Conservation (phyloP, 2,888 invertebrate species). For the Meganola albula region DNA sequence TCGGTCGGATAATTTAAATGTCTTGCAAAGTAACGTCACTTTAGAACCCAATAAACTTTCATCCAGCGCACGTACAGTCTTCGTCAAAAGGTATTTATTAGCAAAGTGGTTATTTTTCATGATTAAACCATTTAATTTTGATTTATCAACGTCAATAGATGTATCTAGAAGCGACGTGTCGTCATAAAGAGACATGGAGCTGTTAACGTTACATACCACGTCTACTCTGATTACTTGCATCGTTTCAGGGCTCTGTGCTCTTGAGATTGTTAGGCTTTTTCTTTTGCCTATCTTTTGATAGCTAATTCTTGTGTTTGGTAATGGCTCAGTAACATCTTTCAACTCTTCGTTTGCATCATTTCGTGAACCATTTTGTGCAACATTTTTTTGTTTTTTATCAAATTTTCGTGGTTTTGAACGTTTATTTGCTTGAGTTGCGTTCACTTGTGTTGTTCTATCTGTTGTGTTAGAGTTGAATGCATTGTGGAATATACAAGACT, state of each 20-base stretch:
- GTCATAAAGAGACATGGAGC: conserved; percentile 40
- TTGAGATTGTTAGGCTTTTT: conserved; percentile 66
- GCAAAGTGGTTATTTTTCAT: conserved; percentile 43
- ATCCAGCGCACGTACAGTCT: conserved; percentile 58
- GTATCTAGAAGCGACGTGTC: too few species aligned
- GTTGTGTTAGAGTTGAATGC: conserved; percentile 34
- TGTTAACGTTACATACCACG: conserved; percentile 59
- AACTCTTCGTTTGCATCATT: conserved; percentile 25
- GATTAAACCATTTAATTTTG: conserved; percentile 30
- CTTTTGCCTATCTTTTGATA: conserved; percentile 54
- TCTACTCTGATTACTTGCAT: conserved; percentile 72
- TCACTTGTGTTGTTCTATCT: conserved; percentile 47
- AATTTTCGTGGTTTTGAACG: conserved; percentile 31
- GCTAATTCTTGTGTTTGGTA: conserved; percentile 47
- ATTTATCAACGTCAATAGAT: conserved; percentile 19
- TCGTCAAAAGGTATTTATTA: conserved; percentile 60
- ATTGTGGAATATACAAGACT: conserved; percentile 47
- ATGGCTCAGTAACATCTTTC: conserved; percentile 24
- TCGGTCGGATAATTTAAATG: conserved; percentile 57
- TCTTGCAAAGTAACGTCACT: conserved; percentile 67
- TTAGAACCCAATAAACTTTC: conserved; percentile 59
- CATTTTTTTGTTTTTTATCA: conserved; percentile 29
- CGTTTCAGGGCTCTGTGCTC: conserved; percentile 65
- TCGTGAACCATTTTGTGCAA: conserved; percentile 20
- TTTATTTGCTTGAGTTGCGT: conserved; percentile 24